Evolutionary conservation across 2,888 invertebrate species (phyloP).

Genomic region (Acanthosepion lycidas): DNA sequence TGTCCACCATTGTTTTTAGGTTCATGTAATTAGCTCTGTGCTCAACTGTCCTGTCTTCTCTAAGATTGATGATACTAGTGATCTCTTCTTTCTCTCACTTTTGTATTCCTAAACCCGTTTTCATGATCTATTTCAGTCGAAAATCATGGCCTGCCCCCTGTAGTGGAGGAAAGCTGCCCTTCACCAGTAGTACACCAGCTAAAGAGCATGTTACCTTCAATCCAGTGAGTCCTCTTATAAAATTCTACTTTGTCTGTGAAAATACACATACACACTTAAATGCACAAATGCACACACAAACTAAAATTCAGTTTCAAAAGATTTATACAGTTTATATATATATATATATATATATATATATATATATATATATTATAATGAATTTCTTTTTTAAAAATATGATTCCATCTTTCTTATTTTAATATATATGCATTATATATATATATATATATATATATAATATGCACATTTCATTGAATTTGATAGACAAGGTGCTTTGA

Average conservation of each 20-base stretch:
- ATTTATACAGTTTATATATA: neutral
- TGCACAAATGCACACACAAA: no score
- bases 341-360: no score
- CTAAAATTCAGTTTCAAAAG: neutral
- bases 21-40: no score
- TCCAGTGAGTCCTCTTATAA: neutral
- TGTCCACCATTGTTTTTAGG: no score
- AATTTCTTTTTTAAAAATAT: no score
- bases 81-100: neutral
- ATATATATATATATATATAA: no score
- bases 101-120: neutral
- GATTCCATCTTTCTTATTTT: no score
- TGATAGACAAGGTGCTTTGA: no score
- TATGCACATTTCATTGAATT: no score
- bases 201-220: constrained; percentile 33
- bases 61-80: neutral
- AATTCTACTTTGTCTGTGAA: neutral
- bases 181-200: neutral
- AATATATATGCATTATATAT: no score
- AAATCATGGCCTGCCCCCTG: constrained; percentile 6
- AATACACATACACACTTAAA: neutral
- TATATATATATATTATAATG: no score
- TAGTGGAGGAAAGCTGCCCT: neutral
- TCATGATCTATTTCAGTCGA: neutral
- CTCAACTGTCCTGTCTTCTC: neutral